Evolutionary conservation across 2,888 invertebrate species (phyloP).

Genomic region (Metallyticus violacea): DNA sequence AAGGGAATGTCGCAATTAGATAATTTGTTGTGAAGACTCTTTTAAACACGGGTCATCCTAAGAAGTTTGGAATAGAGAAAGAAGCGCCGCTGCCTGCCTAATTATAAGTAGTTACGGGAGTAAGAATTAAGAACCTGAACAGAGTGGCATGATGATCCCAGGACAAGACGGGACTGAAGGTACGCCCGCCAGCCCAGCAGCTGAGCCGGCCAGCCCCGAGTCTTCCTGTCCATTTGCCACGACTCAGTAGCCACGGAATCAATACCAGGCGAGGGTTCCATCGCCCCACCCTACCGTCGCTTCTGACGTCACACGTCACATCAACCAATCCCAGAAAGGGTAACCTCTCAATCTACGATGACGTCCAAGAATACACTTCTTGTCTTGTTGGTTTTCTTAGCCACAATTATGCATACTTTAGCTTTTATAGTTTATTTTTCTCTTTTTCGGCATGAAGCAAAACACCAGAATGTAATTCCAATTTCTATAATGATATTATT

Average conservation of each 20-base stretch:
- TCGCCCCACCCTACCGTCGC: conserved; percentile 18
- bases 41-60: too few relatives aligned
- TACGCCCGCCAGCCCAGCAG: not conserved
- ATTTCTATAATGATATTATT: not conserved
- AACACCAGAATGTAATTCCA: not conserved
- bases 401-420: not conserved
- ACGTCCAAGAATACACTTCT: not conserved
- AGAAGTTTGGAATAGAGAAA: too few relatives aligned
- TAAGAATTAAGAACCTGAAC: too few relatives aligned
- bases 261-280: conserved; percentile 20
- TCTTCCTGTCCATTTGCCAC: conserved; percentile 26
- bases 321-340: conserved; percentile 13
- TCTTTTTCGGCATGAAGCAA: not conserved
- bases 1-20: too few relatives aligned
- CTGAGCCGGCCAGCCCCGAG: conserved; percentile 1
- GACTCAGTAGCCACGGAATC: conserved; percentile 24
- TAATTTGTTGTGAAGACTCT: too few relatives aligned
- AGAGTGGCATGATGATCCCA: not conserved
- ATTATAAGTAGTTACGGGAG: too few relatives aligned
- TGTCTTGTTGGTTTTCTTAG: not conserved
- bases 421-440: not conserved
- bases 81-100: too few relatives aligned
- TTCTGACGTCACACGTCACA: conserved; percentile 21
- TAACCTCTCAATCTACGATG: not conserved
- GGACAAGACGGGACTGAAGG: not conserved